Conservation (phyloP, 2,888 invertebrate genomes). For the Epistrophella euchroma region DNA sequence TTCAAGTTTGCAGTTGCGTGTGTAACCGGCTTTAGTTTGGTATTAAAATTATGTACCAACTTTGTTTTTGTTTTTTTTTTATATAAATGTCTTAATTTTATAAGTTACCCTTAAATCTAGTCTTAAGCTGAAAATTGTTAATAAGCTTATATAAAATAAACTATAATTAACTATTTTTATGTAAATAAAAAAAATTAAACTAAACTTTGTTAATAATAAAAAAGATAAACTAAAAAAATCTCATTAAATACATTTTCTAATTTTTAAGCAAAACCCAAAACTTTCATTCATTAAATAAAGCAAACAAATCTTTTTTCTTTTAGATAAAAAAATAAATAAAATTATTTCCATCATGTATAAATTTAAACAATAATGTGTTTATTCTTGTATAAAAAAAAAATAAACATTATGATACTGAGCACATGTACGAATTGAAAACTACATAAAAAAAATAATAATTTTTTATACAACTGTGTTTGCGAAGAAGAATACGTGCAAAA, state of each 20-base stretch:
- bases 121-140: slow-evolving; percentile 22
- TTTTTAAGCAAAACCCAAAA: background rate
- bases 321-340: background rate
- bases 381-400: slow-evolving; percentile 26
- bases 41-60: no score
- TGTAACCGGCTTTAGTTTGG: no score
- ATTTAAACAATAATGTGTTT: slow-evolving; percentile 35
- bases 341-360: background rate
- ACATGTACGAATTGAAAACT: slow-evolving; percentile 64
- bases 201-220: background rate
- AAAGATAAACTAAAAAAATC: background rate
- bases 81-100: slow-evolving; percentile 48
- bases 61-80: background rate
- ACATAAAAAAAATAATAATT: slow-evolving; percentile 15
- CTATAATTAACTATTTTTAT: slow-evolving; percentile 4
- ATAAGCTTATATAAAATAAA: slow-evolving; percentile 47
- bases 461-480: slow-evolving; percentile 41
- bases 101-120: background rate
- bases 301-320: slow-evolving; percentile 10
- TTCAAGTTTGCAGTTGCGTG: no score
- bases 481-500: slow-evolving; percentile 1
- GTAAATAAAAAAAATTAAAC: slow-evolving; percentile 8
- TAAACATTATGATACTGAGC: slow-evolving; percentile 40
- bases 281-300: background rate
- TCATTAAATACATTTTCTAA: background rate